A percentile compares a stretch with the other conserved stretches of the same genome.
Evolutionary conservation across 2,888 invertebrate genomes (phyloP).

Genomic region (Pemphredon lugubris): DNA sequence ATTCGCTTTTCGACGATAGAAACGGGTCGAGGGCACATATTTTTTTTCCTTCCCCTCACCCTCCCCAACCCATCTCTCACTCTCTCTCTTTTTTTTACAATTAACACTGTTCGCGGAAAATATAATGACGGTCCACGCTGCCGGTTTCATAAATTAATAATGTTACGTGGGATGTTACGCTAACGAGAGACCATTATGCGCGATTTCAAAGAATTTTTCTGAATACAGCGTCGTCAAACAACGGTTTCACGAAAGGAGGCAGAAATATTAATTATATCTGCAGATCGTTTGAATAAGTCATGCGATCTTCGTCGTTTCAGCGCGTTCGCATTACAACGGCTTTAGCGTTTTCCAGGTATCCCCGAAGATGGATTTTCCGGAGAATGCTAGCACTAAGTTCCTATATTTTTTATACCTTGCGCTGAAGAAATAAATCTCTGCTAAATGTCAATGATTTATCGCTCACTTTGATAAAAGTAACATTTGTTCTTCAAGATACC

Average conservation of each 20-base stretch:
- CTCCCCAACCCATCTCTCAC: too few species aligned
- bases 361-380: too few species aligned
- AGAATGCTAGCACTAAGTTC: too few species aligned
- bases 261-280: neutral
- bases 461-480: too few species aligned
- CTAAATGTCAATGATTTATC: too few species aligned
- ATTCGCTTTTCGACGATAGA: neutral
- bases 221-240: neutral
- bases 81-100: conserved; percentile 18
- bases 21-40: neutral
- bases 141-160: conserved; percentile 37
- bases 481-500: too few species aligned
- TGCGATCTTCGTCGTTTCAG: too few species aligned
- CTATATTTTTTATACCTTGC: too few species aligned
- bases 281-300: neutral
- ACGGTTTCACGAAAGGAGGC: neutral
- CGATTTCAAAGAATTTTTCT: conserved; percentile 30
- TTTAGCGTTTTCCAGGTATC: too few species aligned
- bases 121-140: neutral
- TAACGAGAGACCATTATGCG: conserved; percentile 36
- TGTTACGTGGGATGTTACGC: conserved; percentile 13
- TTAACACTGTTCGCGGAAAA: neutral
- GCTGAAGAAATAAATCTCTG: too few species aligned
- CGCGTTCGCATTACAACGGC: too few species aligned
- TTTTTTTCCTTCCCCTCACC: too few species aligned